Percentiles rank a stretch among this genome's conserved stretches.
These are phyloP conservation scores for Nymphicus hollandicus DNA, from an alignment of 2,113 vertebrate genomes.

Conservation along the genomic window DNA sequence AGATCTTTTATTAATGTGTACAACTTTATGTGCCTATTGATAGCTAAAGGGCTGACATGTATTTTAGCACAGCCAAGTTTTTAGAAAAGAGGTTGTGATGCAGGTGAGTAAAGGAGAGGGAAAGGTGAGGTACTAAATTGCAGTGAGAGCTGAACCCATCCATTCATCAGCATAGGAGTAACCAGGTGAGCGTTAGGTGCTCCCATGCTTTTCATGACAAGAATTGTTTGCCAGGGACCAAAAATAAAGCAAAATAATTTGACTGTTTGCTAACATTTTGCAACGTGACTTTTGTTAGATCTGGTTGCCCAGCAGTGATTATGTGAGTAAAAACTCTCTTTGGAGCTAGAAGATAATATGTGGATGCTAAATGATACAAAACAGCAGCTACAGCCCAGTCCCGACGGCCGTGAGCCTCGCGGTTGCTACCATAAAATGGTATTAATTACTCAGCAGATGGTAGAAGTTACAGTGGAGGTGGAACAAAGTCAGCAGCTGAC, in stretches of 20 bases:
- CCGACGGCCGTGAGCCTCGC: fast-evolving
- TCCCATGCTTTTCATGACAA: neutral
- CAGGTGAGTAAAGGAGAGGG: neutral
- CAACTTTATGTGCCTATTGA: neutral
- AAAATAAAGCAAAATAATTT: neutral
- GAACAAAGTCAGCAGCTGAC: neutral
- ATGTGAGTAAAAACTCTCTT: neutral
- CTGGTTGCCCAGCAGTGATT: neutral
- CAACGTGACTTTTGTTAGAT: neutral
- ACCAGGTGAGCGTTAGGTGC: neutral
- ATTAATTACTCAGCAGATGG: neutral
- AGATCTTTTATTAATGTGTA: neutral
- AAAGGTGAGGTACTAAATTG: neutral
- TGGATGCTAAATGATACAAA: neutral
- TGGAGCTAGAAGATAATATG: neutral
- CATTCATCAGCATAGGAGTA: neutral
- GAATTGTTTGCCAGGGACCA: neutral
- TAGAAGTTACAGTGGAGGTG: neutral
- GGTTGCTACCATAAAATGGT: neutral
- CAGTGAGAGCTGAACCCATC: neutral
- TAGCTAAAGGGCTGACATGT: neutral
- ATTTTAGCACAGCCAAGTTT: neutral
- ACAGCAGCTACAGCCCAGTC: neutral
- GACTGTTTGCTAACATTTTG: neutral
- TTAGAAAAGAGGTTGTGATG: neutral